Evolutionary conservation across 2,113 vertebrate species (phyloP).

Genomic region (Cygnus buccinator): DNA sequence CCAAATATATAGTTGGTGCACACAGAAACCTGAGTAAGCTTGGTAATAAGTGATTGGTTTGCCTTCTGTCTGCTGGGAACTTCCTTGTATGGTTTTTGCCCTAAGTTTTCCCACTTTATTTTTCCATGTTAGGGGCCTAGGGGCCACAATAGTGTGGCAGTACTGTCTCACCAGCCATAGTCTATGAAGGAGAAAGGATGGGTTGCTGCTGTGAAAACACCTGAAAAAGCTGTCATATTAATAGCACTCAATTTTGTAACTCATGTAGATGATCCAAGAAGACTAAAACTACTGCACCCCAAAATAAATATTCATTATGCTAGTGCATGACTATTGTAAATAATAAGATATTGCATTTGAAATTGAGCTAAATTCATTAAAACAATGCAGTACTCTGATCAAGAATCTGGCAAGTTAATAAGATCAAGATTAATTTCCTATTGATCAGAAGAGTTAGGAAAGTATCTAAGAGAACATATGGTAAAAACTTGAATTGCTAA

Average conservation of each 20-base stretch:
- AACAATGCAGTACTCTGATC: not conserved
- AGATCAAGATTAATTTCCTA: not conserved
- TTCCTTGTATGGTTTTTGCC: not conserved
- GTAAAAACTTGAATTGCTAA: not conserved
- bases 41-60: not conserved
- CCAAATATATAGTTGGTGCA: not conserved
- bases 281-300: not conserved
- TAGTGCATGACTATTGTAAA: not conserved
- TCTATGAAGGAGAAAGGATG: not conserved
- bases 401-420: not conserved
- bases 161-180: not conserved
- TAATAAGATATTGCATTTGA: not conserved
- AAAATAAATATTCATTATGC: not conserved
- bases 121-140: not conserved
- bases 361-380: not conserved
- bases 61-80: not conserved
- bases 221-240: not conserved
- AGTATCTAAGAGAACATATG: not conserved
- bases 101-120: not conserved
- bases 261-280: not conserved
- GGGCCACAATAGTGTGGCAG: too few species aligned
- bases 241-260: not conserved
- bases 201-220: not conserved
- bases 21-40: not conserved
- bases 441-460: not conserved